phyloP scores from a whole-genome alignment of 2,888 invertebrate genomes.

The Smittia aterrima region DNA sequence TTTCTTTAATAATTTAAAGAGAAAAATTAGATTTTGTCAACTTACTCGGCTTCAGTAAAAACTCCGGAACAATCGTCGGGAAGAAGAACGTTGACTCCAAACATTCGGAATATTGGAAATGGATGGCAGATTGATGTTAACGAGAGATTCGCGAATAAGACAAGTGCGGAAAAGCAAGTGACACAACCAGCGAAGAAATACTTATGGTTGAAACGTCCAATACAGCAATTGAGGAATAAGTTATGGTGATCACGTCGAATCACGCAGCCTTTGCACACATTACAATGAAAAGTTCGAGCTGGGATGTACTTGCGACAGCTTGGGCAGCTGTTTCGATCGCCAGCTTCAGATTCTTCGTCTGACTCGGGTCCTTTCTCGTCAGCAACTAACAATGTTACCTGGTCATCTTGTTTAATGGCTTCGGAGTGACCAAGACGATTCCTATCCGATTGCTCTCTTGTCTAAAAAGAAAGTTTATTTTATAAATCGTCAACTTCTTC shows the following conservation, averaged over 20 bases:
- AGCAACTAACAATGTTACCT: neutral
- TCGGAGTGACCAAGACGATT: constrained; percentile 50
- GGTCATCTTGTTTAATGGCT: constrained; percentile 47
- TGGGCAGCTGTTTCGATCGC: constrained; percentile 55
- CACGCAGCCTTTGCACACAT: constrained; percentile 78
- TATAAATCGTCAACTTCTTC: neutral
- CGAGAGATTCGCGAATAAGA: constrained; percentile 76
- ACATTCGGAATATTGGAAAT: constrained; percentile 52
- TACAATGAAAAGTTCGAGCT: constrained; percentile 76
- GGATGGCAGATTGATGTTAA: constrained; percentile 87
- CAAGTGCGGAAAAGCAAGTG: constrained; percentile 64
- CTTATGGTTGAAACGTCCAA: constrained; percentile 74
- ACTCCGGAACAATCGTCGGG: constrained; percentile 84
- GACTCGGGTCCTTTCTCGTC: constrained; percentile 45
- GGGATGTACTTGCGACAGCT: constrained; percentile 62
- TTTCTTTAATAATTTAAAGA: no score
- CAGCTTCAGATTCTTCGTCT: constrained; percentile 46
- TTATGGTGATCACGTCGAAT: constrained; percentile 76
- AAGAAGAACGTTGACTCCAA: constrained; percentile 60
- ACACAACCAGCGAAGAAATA: constrained; percentile 70
- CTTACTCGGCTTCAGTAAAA: constrained; percentile 75
- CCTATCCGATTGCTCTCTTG: constrained; percentile 48
- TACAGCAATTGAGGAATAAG: constrained; percentile 78
- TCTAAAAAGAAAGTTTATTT: constrained; percentile 46
- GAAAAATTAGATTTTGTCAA: constrained; percentile 45